Base-by-base conservation (phyloP, 2,113 vertebrate genomes). In the Hemiprocne comata region DNA sequence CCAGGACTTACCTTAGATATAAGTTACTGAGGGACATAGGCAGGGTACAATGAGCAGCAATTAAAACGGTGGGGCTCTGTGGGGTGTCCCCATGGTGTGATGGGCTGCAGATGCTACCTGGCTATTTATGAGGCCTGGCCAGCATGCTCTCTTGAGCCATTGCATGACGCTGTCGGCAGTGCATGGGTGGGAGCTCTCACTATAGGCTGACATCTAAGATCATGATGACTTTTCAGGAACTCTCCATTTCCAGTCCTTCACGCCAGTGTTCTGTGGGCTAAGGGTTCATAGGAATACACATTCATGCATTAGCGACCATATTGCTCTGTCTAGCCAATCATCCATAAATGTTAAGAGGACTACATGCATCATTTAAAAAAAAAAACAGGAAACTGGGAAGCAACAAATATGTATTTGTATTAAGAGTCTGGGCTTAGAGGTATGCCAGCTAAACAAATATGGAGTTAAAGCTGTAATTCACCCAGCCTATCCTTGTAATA, bases 251-350 rank as follows among this genome's bases (percentile, higher is more conserved):
- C 62, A 93, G 55, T 62, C 87, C 94, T 96, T 95, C 94, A 76
- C 31, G 66, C 93, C 95, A 93, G 67, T 93, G 91, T 91, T 76
- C 72, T 79, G 44, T 8, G 23, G 88, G 83, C 87, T 91, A 75
- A 93, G 89, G 87, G 89, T 83, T 94, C 85, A 78, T 74, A 95
- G 93, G 87, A 96, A 94, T 85, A 80, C 3, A 19, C 80, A 96
- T 97, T 93, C 94, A 91, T 92, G 96, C 57, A 76, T 96, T 97
- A 97, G 93, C 94, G 74, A 92, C 93, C 84, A 81, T 80, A 94
- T 60, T 83, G 36, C 87, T 92, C 87, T 88, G 77, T 70, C 91
- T 91, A 95, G 91, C 79, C 66, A 94, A 84, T 97, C 95, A 96
- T 72, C 90, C 95, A 89, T 92, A 95, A 97, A 95, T 94, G 94